These are phyloP conservation scores for Gila robusta DNA, from an alignment of 2,797 vertebrate species.

Conservation along the genomic window DNA sequence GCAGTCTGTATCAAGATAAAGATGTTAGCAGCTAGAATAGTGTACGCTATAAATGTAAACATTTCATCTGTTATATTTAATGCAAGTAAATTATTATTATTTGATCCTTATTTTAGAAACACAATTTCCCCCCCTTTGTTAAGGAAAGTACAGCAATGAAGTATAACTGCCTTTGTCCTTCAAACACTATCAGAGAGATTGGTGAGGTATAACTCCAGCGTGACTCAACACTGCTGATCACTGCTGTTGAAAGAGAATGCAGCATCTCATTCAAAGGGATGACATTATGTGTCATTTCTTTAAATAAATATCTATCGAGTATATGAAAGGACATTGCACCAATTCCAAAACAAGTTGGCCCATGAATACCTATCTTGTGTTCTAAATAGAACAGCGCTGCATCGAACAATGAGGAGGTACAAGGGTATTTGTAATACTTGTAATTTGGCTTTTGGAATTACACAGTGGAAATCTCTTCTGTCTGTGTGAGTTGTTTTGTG, in stretches of 20 bases:
- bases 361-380: background rate
- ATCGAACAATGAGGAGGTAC: background rate
- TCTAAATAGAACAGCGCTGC: background rate
- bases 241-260: constrained; percentile 30
- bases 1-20: background rate
- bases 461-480: background rate
- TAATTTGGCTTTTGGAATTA: background rate
- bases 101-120: background rate
- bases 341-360: background rate
- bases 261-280: constrained; percentile 51
- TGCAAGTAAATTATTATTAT: background rate
- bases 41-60: background rate
- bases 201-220: constrained; percentile 35
- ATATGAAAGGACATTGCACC: background rate
- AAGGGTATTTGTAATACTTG: background rate
- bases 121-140: background rate
- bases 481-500: too few relatives aligned
- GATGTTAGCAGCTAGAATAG: background rate
- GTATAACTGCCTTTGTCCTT: constrained; percentile 16
- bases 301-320: constrained; percentile 1
- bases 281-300: constrained; percentile 21
- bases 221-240: constrained; percentile 44
- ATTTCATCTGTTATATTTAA: too few relatives aligned
- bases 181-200: constrained; percentile 34
- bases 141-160: background rate